A percentile compares a stretch with the other conserved stretches of the same genome.
Evolutionary conservation across 2,113 vertebrate species (phyloP).

Genomic region (Rhabdornis inornatus): DNA sequence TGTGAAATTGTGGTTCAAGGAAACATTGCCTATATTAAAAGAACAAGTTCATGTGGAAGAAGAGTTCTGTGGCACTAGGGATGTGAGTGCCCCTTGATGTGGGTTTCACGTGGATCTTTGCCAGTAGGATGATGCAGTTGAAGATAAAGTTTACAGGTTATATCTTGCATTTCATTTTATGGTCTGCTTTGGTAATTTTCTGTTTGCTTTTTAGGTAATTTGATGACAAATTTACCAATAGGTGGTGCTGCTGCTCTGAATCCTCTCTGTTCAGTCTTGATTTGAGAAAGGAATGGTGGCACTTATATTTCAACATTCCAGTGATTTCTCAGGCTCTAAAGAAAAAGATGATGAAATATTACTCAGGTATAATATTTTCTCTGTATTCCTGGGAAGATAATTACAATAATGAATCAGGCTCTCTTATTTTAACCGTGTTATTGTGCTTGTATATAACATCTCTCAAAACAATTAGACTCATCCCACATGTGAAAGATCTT

Average conservation of each 20-base stretch:
- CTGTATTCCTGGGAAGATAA: background rate
- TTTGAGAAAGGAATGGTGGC: background rate
- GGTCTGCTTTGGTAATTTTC: background rate
- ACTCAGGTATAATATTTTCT: background rate
- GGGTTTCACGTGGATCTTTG: background rate
- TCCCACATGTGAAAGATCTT: background rate
- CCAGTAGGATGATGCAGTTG: background rate
- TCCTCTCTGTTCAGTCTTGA: background rate
- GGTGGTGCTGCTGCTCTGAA: slow-evolving; percentile 40
- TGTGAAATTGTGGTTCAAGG: background rate
- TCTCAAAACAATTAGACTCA: background rate
- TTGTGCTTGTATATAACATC: background rate
- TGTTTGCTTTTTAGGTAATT: background rate
- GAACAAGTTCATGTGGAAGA: background rate
- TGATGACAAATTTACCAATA: background rate
- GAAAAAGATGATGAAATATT: background rate
- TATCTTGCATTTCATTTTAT: background rate
- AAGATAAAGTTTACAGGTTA: background rate
- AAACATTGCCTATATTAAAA: background rate
- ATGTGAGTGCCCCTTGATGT: background rate
- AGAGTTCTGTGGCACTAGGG: background rate
- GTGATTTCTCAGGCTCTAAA: background rate
- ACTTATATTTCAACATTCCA: background rate
- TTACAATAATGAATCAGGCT: background rate
- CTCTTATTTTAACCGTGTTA: background rate